These are phyloP conservation scores for Telmatochromis sp. DNA, from an alignment of 2,113 vertebrate genomes.

Conservation along the genomic window DNA sequence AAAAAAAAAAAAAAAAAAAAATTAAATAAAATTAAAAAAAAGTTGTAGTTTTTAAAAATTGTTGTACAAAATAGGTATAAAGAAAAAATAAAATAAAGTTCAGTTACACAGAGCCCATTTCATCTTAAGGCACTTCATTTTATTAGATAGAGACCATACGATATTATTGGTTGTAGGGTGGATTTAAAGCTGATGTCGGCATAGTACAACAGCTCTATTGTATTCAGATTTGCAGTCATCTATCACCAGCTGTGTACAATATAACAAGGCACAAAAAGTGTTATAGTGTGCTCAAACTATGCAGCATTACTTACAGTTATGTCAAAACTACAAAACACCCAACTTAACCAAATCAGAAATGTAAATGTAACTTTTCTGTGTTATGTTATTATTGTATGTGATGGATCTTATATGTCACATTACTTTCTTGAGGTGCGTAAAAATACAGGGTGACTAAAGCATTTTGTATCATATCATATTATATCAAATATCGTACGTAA, in stretches of 20 bases:
- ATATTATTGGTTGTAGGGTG: background rate
- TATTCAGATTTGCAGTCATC: background rate
- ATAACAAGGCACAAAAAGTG: background rate
- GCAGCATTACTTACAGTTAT: background rate
- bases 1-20: no score
- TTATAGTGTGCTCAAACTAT: background rate
- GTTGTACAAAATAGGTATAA: background rate
- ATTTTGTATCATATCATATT: background rate
- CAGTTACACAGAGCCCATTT: background rate
- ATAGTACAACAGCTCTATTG: background rate
- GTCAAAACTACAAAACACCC: background rate
- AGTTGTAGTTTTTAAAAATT: background rate
- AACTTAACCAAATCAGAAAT: background rate
- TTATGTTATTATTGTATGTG: background rate
- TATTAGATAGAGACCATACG: background rate
- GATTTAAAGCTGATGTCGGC: background rate
- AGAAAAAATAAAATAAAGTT: background rate
- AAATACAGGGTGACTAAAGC: background rate
- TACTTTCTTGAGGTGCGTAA: background rate
- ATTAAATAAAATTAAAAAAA: no score
- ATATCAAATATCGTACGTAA: rapidly evolving
- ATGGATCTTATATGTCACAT: background rate
- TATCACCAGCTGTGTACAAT: background rate
- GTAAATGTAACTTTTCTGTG: background rate
- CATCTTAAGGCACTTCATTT: background rate